A percentile compares a stretch with the other conserved stretches of the same genome.
These are phyloP conservation scores for Notospermus geniculatus DNA, from an alignment of 1,140 invertebrate genomes.

Conservation along the genomic window DNA sequence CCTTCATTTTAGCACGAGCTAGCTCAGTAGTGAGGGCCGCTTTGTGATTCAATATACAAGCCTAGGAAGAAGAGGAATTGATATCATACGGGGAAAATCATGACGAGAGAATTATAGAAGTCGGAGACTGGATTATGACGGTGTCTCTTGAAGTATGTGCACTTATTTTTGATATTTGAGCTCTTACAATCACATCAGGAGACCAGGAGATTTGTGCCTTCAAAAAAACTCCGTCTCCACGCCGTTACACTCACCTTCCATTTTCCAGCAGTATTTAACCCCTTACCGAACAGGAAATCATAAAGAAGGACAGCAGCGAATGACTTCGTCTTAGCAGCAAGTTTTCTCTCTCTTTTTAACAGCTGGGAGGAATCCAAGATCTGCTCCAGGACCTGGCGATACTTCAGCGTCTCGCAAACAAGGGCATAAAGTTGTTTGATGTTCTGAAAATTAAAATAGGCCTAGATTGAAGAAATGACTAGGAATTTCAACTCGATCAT, in stretches of 20 bases:
- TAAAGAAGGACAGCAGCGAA: slow-evolving; percentile 75
- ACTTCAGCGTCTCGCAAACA: slow-evolving; percentile 69
- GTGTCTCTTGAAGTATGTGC: too few species aligned
- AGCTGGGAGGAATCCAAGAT: slow-evolving; percentile 63
- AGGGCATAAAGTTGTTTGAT: slow-evolving; percentile 70
- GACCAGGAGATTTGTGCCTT: too few species aligned
- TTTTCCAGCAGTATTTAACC: slow-evolving; percentile 55
- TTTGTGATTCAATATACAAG: slow-evolving; percentile 18
- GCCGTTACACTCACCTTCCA: slow-evolving; percentile 2
- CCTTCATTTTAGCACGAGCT: slow-evolving; percentile 19
- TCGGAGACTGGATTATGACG: too few species aligned
- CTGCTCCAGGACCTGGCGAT: slow-evolving; percentile 64
- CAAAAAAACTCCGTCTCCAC: too few species aligned
- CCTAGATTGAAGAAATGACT: too few species aligned
- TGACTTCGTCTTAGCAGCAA: slow-evolving; percentile 65
- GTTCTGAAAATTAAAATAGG: slow-evolving; percentile 61
- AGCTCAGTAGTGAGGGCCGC: slow-evolving; percentile 21
- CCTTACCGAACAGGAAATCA: slow-evolving; percentile 78
- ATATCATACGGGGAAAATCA: too few species aligned
- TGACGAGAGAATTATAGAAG: too few species aligned
- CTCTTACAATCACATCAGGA: too few species aligned
- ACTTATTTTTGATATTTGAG: too few species aligned
- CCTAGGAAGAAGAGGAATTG: too few species aligned
- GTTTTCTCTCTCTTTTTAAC: slow-evolving; percentile 60
- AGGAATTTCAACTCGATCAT: too few species aligned